Percentiles rank a stretch among this genome's conserved stretches.
phyloP scores from a whole-genome alignment of 2,888 invertebrate genomes.

The Synanthedon vespiformis region DNA sequence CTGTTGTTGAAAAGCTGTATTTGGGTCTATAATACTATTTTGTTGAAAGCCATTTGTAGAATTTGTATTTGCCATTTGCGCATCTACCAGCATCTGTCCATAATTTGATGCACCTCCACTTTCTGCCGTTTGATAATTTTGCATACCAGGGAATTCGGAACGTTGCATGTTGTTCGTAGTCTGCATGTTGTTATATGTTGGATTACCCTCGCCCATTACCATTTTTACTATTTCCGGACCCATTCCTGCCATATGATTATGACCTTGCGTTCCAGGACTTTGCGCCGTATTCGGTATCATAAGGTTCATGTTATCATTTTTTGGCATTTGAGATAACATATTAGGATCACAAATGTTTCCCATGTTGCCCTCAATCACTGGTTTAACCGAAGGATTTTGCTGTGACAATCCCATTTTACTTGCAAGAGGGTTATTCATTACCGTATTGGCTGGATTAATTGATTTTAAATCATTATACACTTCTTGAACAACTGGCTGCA shows the following conservation, averaged over 20 bases:
- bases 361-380: slow-evolving; percentile 4
- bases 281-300: slow-evolving; percentile 9
- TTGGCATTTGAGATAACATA: neutral
- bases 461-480: slow-evolving; percentile 50
- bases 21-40: neutral
- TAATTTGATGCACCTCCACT: neutral
- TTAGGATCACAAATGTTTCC: slow-evolving; percentile 1
- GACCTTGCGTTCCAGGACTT: slow-evolving; percentile 4
- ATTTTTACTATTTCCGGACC: slow-evolving; percentile 45
- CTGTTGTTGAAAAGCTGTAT: neutral
- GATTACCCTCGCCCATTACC: slow-evolving; percentile 25
- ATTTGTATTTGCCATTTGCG: neutral
- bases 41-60: neutral
- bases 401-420: slow-evolving; percentile 31
- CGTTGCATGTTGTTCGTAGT: neutral
- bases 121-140: neutral
- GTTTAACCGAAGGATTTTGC: slow-evolving; percentile 6
- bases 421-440: slow-evolving; percentile 38
- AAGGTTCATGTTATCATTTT: neutral
- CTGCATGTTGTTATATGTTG: slow-evolving; percentile 10
- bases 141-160: neutral
- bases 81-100: neutral
- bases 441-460: slow-evolving; percentile 41
- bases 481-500: slow-evolving; percentile 54
- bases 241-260: slow-evolving; percentile 27